phyloP scores from a whole-genome alignment of 2,113 vertebrate species.

The Anarhynchus alexandrinus region DNA sequence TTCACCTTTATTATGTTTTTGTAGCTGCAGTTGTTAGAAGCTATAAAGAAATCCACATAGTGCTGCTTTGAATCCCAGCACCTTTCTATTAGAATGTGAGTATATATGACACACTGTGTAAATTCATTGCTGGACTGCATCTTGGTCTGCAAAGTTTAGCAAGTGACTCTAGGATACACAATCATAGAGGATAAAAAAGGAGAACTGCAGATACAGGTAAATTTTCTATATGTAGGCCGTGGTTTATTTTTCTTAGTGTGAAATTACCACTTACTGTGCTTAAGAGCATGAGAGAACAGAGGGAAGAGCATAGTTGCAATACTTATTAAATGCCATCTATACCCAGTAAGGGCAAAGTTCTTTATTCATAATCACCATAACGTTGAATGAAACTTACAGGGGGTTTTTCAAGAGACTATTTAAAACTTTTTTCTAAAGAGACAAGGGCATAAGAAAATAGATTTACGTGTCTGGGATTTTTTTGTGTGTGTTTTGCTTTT shows the following conservation, averaged over 20 bases:
- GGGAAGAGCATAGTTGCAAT: conserved; percentile 47
- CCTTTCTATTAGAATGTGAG: conserved; percentile 38
- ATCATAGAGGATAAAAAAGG: conserved; percentile 17
- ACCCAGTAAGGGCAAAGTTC: conserved; percentile 51
- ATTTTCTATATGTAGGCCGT: neutral
- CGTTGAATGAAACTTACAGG: conserved; percentile 38
- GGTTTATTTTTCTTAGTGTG: neutral
- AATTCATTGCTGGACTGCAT: conserved; percentile 12
- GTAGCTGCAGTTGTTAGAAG: neutral
- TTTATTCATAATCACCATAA: conserved; percentile 52
- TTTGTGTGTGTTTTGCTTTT: conserved; percentile 57
- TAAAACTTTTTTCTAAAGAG: conserved; percentile 59
- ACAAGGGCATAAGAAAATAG: conserved; percentile 63
- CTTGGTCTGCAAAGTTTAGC: conserved; percentile 18
- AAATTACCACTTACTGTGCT: conserved; percentile 23
- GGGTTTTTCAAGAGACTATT: conserved; percentile 64
- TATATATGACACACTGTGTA: conserved; percentile 9
- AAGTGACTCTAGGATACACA: conserved; percentile 14
- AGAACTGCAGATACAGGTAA: conserved; percentile 30
- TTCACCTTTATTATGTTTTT: neutral
- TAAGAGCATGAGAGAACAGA: conserved; percentile 21
- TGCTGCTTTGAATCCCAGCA: neutral
- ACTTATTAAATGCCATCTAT: conserved; percentile 50
- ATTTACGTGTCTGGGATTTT: neutral
- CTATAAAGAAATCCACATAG: neutral